Evolutionary conservation across 2,113 vertebrate genomes (phyloP), one percentile per base, ranked within the genome.

Genomic region (Myxocyprinus asiaticus): DNA sequence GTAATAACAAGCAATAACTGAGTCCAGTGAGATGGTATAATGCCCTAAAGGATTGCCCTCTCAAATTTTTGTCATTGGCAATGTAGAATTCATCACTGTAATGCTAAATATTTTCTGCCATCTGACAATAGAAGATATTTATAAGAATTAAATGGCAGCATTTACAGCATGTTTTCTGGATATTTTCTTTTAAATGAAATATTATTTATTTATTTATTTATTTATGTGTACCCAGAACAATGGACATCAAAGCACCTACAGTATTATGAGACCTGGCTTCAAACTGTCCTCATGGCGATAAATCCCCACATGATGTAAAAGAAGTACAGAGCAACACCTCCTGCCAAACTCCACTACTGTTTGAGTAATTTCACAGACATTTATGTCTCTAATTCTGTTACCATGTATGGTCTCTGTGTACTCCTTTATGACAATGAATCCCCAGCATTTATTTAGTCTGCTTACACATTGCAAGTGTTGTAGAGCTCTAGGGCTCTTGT

Each of bases 361-460:
- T n/a, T 65, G 12, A 10, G 56, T 17, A 75, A n/a, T 64, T 50
- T 62, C 47, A 45, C 75, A 77, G 55, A 69, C 51, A 72, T 44
- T 8, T 53, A 14, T 43, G n/a, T 67, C 55, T 64, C 68, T 83
- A 68, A 67, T 67, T 83, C 12, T 55, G 62, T 48, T 48, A 75
- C 86, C 85, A 82, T 88, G 84, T 89, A 84, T 89, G 87, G 85
- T 64, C 12, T 84, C 67, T 17, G 15, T 83, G 80, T 78, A 63
- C 69, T 83, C 53, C 47, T 15, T 58, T 78, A 64, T 78, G 84
- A 85, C 81, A 86, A 75, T 79, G 43, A 53, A 78, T 86, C 80
- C 84, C 69, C 69, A 55, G 48, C 69, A 81, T 73, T 77, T 43
- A 82, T 83, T 85, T 81, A 55, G 15, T 82, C 72, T 83, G 81